Percentiles rank a stretch among this genome's conserved stretches.
phyloP scores from a whole-genome alignment of 2,888 invertebrate genomes.

The Sceliomorpha sp. region DNA sequence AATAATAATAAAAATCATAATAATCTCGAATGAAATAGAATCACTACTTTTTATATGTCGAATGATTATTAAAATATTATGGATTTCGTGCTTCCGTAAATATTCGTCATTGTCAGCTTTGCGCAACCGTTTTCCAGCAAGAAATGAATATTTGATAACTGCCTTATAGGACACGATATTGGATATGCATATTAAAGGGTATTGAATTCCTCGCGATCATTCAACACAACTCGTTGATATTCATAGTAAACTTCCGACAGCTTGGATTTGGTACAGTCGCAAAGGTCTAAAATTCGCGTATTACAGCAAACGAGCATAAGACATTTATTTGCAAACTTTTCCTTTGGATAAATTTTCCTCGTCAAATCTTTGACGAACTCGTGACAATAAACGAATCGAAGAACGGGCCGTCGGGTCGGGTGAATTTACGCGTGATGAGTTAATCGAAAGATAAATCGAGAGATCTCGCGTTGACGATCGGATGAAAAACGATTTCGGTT shows the following conservation, averaged over 20 bases:
- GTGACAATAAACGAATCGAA: too few relatives aligned
- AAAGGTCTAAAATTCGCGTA: slow-evolving; percentile 18
- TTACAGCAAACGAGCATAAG: slow-evolving; percentile 3
- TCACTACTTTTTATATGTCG: slow-evolving; percentile 12
- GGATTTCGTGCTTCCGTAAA: slow-evolving; percentile 27
- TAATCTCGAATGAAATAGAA: too few relatives aligned
- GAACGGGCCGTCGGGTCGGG: too few relatives aligned
- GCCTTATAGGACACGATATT: slow-evolving; percentile 47
- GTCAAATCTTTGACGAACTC: not conserved
- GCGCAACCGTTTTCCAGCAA: slow-evolving; percentile 28
- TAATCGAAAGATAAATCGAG: too few relatives aligned
- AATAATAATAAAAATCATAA: too few relatives aligned
- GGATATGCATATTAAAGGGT: slow-evolving; percentile 54
- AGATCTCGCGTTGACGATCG: too few relatives aligned
- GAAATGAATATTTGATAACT: slow-evolving; percentile 58
- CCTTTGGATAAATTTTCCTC: not conserved
- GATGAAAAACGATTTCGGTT: too few relatives aligned
- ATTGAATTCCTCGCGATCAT: slow-evolving; percentile 51
- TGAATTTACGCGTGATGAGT: too few relatives aligned
- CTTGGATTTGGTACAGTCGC: slow-evolving; percentile 25
- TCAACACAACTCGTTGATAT: slow-evolving; percentile 56
- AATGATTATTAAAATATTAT: slow-evolving; percentile 39
- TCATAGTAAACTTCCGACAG: slow-evolving; percentile 53
- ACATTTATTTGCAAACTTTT: slow-evolving; percentile 1
- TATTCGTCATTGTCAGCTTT: slow-evolving; percentile 29